Evolutionary conservation across 1,140 invertebrate genomes (phyloP), one percentile per base, ranked within the genome.

Genomic region (Homarus americanus): DNA sequence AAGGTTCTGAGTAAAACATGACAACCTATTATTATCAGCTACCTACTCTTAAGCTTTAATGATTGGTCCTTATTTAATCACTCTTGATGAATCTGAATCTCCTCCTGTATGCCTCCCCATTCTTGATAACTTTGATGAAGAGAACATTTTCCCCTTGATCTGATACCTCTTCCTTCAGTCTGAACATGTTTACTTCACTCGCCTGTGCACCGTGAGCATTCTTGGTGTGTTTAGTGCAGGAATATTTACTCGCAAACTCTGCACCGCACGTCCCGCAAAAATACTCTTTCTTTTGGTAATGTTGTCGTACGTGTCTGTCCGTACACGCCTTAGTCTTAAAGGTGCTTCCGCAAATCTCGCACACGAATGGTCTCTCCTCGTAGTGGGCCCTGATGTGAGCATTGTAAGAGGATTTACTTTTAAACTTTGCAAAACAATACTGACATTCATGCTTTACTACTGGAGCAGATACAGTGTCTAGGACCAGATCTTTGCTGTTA

Each of bases 251-350:
- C 28, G 28, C 63, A 69, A 69, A 69, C 28, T 69, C 63, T 10
- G 63, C n/a, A 5, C 63, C 63, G 32, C 63, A 69, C 28, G 24
- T 32, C 24, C 63, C 63, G 32, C 63, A 69, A 32, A 69, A 69
- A 69, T 69, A 69, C 12, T 69, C 63, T 32, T 69, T 69, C 63
- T 69, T 69, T 24, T 69, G 63, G 32, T 69, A 69, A 69, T 69
- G 63, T 32, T 32, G 28, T 69, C 28, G n/a, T 69, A 69, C 32
- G n/a, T 69, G 63, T 24, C 63, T 69, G 63, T 69, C 63, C 32
- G 28, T 9, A 32, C 7, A 24, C 12, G n/a, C 28, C n/a, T 69
- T 69, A 9, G 63, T 32, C 12, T 69, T 69, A 32, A 69, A 69
- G n/a, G 17, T 9, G 28, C 32, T 24, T 69, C 63, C 63, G 32